Evolutionary conservation across 1,140 invertebrate species (phyloP).

Genomic region (Drosophila parabipectinata): DNA sequence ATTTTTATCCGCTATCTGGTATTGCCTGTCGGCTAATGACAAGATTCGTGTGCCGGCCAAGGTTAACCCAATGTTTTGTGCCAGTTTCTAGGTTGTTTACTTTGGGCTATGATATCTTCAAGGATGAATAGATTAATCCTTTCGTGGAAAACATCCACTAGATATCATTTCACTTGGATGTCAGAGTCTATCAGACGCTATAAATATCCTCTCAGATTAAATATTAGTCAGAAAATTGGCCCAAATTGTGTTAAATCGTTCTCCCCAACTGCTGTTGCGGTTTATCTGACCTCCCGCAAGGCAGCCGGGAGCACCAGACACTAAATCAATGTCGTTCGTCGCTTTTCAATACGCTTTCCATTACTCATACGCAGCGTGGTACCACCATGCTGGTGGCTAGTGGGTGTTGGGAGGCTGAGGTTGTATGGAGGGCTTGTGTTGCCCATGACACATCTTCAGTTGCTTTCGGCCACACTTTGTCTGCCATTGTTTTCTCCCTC

Average conservation of each 20-base stretch:
- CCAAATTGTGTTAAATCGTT: constrained; percentile 4
- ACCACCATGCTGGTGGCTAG: constrained; percentile 32
- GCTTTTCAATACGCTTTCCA: constrained; percentile 69
- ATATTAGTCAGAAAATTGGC: constrained; percentile 11
- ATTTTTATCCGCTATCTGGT: constrained; percentile 3
- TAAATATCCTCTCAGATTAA: neutral
- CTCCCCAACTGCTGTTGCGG: constrained; percentile 13
- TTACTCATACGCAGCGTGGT: constrained; percentile 69
- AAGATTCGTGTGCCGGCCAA: constrained; percentile 55
- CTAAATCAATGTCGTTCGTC: constrained; percentile 76
- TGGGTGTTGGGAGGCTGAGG: constrained; percentile 16
- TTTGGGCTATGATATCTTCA: constrained; percentile 21
- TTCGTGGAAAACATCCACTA: too few relatives aligned
- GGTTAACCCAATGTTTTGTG: constrained; percentile 55
- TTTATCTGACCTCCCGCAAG: constrained; percentile 38
- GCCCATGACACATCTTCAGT: constrained; percentile 55
- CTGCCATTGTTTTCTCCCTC: constrained; percentile 24
- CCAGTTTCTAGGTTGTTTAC: constrained; percentile 49
- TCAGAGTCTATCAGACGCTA: neutral
- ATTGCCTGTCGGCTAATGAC: constrained; percentile 55
- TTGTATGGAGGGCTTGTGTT: constrained; percentile 40
- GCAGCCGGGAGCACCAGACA: constrained; percentile 44
- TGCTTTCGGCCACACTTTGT: constrained; percentile 46
- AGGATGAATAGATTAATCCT: constrained; percentile 5
- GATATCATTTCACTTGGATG: too few relatives aligned